Base-by-base conservation (phyloP, 2,113 vertebrate species). In the Piaya cayana region DNA sequence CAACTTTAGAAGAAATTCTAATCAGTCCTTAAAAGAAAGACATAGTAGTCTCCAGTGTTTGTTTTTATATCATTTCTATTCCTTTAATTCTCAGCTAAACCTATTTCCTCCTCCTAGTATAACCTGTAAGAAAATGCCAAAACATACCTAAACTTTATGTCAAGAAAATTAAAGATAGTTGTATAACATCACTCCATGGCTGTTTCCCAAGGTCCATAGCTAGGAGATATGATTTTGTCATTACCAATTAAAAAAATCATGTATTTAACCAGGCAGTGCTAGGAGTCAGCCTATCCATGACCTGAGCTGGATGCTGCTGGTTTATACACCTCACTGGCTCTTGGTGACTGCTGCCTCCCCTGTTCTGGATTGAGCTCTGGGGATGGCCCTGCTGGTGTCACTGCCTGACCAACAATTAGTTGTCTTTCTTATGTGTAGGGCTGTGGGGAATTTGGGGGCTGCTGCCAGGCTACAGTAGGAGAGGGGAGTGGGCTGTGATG, bases 291-390 rank as follows among this genome's bases (percentile, higher is more conserved):
- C 8, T 77, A 4, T 27, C 23, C 19, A 12, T 47, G 26, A 16
- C 8, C 22, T 42, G 10, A 85, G 5, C 12, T 53, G 27, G 5
- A 8, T 11, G 26, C 29, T 0, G 0, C 12, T 78, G 29, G 2
- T 85, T 69, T 56, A 79, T 20, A 2, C 8, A 6, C 5, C 59
- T 18, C 11, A 20, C 15, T 3, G 21, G 10, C 2, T 7, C 15
- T 17, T 6, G 23, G 15, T 12, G 30, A 8, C n/a, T 63, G 27
- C 21, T 77, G 39, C 5, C 12, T 52, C 5, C 11, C 4, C 32
- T 72, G 25, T 32, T 84, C 8, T 37, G 76, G 29, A 36, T 62
- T 23, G 45, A 37, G 7, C 21, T 77, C 21, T 49, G 27, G 13
- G 19, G 14, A 3, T 26, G 16, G 42, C 9, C 17, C 15, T 1